Percentiles rank a stretch among this genome's conserved stretches.
These are phyloP conservation scores for Morus bassanus DNA, from an alignment of 2,797 vertebrate genomes.

Conservation along the genomic window DNA sequence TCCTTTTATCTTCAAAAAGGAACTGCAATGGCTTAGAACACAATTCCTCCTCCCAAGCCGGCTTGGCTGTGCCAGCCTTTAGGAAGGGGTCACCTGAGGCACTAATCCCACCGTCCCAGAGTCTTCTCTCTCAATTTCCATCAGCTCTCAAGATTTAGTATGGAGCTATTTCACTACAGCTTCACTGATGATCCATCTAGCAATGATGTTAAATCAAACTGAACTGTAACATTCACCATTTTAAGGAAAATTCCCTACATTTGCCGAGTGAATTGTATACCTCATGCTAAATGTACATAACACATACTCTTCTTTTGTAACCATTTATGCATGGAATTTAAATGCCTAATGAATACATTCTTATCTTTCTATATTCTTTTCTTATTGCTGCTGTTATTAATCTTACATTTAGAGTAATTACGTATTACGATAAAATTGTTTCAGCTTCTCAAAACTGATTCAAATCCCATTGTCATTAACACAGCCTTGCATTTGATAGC, in stretches of 20 bases:
- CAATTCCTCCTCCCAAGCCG: background rate
- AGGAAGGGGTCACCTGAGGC: background rate
- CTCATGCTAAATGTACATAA: background rate
- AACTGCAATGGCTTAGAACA: background rate
- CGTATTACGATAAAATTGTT: background rate
- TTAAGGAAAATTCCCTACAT: background rate
- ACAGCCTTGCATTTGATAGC: background rate
- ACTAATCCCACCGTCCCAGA: background rate
- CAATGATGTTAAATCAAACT: background rate
- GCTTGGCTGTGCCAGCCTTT: background rate
- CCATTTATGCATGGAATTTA: background rate
- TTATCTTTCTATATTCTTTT: background rate
- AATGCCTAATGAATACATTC: background rate
- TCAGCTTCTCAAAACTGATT: background rate
- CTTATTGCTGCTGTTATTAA: background rate
- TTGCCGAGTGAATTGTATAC: background rate
- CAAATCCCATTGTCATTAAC: background rate
- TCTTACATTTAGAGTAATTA: background rate
- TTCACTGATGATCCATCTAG: background rate
- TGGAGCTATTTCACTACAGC: background rate
- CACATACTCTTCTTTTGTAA: background rate
- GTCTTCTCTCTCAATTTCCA: background rate
- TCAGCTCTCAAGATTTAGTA: background rate
- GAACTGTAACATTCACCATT: background rate
- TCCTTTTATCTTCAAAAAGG: background rate